A percentile compares a stretch with the other conserved stretches of the same genome.
These are phyloP conservation scores for Scelioninae gen. 1 DNA, from an alignment of 2,888 invertebrate species.

Conservation along the genomic window DNA sequence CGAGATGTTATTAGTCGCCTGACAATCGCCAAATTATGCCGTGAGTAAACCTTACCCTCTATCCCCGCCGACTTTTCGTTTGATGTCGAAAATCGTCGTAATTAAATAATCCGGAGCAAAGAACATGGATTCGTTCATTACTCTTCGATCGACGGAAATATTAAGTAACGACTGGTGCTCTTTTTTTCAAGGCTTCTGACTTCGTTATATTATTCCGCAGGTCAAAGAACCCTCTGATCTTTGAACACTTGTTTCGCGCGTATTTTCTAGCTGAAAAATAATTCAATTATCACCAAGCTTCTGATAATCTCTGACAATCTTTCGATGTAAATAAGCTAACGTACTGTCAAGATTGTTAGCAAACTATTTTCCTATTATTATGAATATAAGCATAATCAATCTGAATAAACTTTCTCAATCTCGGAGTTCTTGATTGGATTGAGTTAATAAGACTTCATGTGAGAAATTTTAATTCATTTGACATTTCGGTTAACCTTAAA, in stretches of 20 bases:
- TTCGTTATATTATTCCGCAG: constrained; percentile 24
- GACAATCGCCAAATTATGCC: constrained; percentile 69
- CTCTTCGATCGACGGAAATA: constrained; percentile 42
- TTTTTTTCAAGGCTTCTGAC: constrained; percentile 19
- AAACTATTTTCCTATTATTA: constrained; percentile 32
- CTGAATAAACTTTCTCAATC: constrained; percentile 52
- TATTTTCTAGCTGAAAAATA: not conserved
- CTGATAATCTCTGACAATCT: not conserved
- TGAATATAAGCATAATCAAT: constrained; percentile 40
- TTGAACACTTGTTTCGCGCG: constrained; percentile 6
- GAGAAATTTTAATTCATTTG: constrained; percentile 58
- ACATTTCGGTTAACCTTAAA: constrained; percentile 51
- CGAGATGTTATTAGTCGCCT: constrained; percentile 64
- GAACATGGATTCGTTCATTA: constrained; percentile 61
- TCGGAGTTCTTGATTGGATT: constrained; percentile 41
- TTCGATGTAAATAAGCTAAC: constrained; percentile 14
- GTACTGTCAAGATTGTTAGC: constrained; percentile 8
- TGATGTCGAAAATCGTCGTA: constrained; percentile 69
- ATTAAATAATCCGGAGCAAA: constrained; percentile 67
- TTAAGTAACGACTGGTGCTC: constrained; percentile 17
- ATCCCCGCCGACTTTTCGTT: constrained; percentile 46
- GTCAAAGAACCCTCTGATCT: constrained; percentile 37
- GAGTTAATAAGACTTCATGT: constrained; percentile 52
- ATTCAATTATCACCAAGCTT: constrained; percentile 10
- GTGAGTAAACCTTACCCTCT: constrained; percentile 13